Base-by-base conservation (phyloP, 2,113 vertebrate species). In the Rattus rattus region DNA sequence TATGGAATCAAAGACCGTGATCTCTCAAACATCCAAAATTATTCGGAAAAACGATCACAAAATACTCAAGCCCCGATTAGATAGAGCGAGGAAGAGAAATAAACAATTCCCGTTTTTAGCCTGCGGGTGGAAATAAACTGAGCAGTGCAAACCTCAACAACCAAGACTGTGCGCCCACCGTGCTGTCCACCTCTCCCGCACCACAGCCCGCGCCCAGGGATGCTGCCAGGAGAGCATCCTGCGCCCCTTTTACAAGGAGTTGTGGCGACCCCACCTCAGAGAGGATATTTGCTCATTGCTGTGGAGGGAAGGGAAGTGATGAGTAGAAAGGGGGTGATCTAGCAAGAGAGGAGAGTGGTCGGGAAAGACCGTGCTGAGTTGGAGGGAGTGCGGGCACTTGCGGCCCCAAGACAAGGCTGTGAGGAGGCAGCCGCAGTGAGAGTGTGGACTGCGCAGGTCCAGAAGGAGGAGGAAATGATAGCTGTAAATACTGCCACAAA, bases 181-280 rank as follows among this genome's bases (percentile, higher is more conserved):
- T 43, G 43, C 43, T 99, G 95, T 98, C 43, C 96, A 98, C 61
- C 98, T 99, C 20, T 99, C 24, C 99, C 99, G 95, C 43, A 97
- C 99, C 88, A 99, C 99, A 97, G 54, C 10, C 11, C 26, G 99
- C 99, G 26, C 99, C 98, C 94, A 99, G 99, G 63, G 99, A 99
- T 30, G 98, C 98, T 8, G 98, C 83, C 98, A 99, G 43, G 59
- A 17, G 94, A 99, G 99, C 33, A 99, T 99, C 0, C 70, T 84
- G 7, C 99, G 99, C 59, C 98, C 99, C 0, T 97, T 99, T 94
- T 99, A 99, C 97, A 99, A 99, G 98, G 99, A 99, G 88, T 97
- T 99, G 86, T 99, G 99, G 99, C 99, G 97, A 99, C 99, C 99
- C 99, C 1, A 97, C 98, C 0, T 99, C 39, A 17, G 22, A n/a